A percentile compares a stretch with the other conserved stretches of the same genome.
phyloP scores from a whole-genome alignment of 2,113 vertebrate species.

The Scortum barcoo region DNA sequence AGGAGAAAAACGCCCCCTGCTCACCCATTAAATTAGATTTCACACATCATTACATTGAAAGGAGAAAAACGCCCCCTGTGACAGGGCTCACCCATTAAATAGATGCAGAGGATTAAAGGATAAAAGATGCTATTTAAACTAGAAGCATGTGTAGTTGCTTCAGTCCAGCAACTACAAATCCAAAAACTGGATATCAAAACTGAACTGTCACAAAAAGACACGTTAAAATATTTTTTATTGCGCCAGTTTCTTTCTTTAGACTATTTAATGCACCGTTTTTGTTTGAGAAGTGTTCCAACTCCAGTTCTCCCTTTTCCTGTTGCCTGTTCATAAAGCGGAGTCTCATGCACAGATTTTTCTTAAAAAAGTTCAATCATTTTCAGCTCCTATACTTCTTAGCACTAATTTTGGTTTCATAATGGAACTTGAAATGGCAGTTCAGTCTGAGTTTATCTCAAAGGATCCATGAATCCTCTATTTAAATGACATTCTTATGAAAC shows the following conservation, averaged over 20 bases:
- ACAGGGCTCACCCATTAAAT: background rate
- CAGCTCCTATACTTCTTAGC: background rate
- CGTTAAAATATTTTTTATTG: too few species aligned
- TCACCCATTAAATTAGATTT: constrained; percentile 1
- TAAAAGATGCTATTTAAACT: constrained; percentile 2
- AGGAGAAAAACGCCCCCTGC: background rate
- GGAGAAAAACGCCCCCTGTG: background rate
- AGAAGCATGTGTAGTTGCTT: constrained; percentile 8
- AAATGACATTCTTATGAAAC: too few species aligned
- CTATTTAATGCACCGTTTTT: too few species aligned
- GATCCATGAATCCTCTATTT: background rate
- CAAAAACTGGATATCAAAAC: background rate
- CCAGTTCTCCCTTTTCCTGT: background rate
- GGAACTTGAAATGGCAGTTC: background rate
- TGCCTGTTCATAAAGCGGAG: background rate
- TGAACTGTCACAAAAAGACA: too few species aligned
- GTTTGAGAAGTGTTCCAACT: too few species aligned
- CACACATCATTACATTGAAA: constrained; percentile 13
- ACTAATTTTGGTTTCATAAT: background rate
- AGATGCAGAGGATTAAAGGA: constrained; percentile 1
- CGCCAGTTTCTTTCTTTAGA: too few species aligned
- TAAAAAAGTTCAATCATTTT: background rate
- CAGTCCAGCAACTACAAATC: background rate
- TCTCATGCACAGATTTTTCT: background rate
- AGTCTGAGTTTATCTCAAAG: background rate